A percentile compares a stretch with the other conserved stretches of the same genome.
Conservation (phyloP, 2,113 vertebrate species). For the Gavia stellata region DNA sequence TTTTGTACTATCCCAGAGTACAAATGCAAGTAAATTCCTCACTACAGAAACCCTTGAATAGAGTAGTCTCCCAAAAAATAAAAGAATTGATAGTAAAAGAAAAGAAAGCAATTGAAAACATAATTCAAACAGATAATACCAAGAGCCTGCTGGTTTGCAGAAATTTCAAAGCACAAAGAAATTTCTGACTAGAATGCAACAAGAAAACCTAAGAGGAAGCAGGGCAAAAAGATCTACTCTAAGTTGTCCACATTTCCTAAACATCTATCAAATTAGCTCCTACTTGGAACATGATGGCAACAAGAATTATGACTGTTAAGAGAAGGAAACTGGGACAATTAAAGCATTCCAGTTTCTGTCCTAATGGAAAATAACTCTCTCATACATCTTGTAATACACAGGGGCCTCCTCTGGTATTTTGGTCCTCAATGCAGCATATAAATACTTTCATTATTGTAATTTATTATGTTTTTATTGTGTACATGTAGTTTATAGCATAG, state of each 20-base stretch:
- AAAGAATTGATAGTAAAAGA: neutral
- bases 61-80: neutral
- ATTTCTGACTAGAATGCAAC: neutral
- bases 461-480: neutral
- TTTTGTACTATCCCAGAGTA: neutral
- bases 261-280: neutral
- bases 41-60: neutral
- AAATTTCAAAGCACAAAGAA: neutral
- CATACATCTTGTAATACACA: neutral
- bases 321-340: neutral
- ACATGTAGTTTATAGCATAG: neutral
- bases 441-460: neutral
- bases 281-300: neutral
- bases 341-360: neutral
- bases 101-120: neutral
- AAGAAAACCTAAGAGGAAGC: neutral
- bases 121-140: neutral
- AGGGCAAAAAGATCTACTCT: neutral
- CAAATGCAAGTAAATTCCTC: neutral
- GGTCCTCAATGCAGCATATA: neutral
- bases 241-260: neutral
- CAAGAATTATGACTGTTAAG: neutral
- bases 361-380: neutral
- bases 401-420: neutral
- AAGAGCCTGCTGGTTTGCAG: neutral